Base-by-base conservation (phyloP, 2,113 vertebrate species). In the Austrofundulus limnaeus region DNA sequence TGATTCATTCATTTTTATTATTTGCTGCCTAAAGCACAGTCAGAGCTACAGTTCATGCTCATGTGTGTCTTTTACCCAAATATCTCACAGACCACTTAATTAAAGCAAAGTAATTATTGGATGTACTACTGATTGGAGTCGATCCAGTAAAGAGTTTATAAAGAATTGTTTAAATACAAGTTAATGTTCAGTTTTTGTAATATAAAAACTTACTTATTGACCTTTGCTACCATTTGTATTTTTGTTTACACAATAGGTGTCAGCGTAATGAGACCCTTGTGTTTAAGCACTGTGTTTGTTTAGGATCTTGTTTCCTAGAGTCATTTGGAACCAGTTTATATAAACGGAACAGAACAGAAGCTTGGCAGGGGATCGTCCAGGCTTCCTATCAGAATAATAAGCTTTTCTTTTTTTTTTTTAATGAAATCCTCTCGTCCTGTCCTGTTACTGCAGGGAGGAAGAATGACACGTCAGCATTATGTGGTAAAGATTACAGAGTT, bases 371-470 rank as follows among this genome's bases (percentile, higher is more conserved):
- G n/a, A 37, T 61, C 43, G 46, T 76, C 68, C 61, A 61, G 41
- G 74, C 57, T 86, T 91, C 84, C 84, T 85, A 74, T 77, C 78
- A 67, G 11, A 83, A 81, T 78, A 75, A 90, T 75, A 52, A 50
- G 20, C n/a, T n/a, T n/a, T n/a, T n/a, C n/a, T n/a, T n/a, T 1
- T 66, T 68, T 76, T 66, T 23, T 76, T 66, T 20, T 70, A 62
- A 88, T 85, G 58, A 72, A 74, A 69, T 85, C 66, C 53, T 81
- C 75, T 88, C 79, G 78, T 84, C 51, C 61, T 88, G 90, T 86
- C 77, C 74, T 74, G 20, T 55, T 78, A n/a, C n/a, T n/a, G n/a
- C 38, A 53, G 48, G 47, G 24, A 56, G n/a, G 10, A 45, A 15
- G 66, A 50, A 65, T 65, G 58, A 78, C 31, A 24, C 39, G 19